A percentile compares a stretch with the other conserved stretches of the same genome.
phyloP scores from a whole-genome alignment of 2,797 vertebrate genomes.

The Rhadinocentrus ornatus region DNA sequence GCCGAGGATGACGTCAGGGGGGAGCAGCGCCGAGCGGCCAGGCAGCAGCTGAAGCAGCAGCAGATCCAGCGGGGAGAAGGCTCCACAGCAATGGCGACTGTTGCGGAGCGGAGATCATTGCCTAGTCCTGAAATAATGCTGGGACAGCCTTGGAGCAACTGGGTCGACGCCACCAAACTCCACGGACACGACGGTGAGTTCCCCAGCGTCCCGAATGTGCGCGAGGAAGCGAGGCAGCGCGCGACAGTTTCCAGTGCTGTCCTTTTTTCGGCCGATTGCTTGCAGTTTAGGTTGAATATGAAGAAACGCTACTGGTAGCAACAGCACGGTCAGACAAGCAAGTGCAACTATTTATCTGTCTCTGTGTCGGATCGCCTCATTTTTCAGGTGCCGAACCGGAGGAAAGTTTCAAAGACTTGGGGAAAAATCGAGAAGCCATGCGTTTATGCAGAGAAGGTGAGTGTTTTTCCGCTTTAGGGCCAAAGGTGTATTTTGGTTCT shows the following conservation, averaged over 20 bases:
- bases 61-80: constrained; percentile 88
- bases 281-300: constrained; percentile 82
- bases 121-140: constrained; percentile 96
- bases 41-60: constrained; percentile 88
- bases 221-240: constrained; percentile 67
- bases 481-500: constrained; percentile 80
- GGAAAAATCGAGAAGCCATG: constrained; percentile 98
- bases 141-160: constrained; percentile 96
- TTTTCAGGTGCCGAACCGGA: constrained; percentile 92
- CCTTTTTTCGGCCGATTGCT: constrained; percentile 76
- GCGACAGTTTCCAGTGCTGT: constrained; percentile 75
- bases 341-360: constrained; percentile 85
- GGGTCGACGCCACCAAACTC: constrained; percentile 96
- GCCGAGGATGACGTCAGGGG: constrained; percentile 98
- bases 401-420: constrained; percentile 99
- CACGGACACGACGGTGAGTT: constrained; percentile 95
- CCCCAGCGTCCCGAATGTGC: constrained; percentile 62
- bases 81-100: constrained; percentile 94
- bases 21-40: constrained; percentile 94
- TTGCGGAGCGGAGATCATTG: constrained; percentile 93
- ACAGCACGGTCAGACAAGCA: constrained; percentile 78
- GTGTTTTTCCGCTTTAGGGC: constrained; percentile 70
- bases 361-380: constrained; percentile 70
- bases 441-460: constrained; percentile 98
- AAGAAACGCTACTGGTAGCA: constrained; percentile 82